Evolutionary conservation across 2,113 vertebrate genomes (phyloP).

Genomic region (Eulacestoma nigropectus): DNA sequence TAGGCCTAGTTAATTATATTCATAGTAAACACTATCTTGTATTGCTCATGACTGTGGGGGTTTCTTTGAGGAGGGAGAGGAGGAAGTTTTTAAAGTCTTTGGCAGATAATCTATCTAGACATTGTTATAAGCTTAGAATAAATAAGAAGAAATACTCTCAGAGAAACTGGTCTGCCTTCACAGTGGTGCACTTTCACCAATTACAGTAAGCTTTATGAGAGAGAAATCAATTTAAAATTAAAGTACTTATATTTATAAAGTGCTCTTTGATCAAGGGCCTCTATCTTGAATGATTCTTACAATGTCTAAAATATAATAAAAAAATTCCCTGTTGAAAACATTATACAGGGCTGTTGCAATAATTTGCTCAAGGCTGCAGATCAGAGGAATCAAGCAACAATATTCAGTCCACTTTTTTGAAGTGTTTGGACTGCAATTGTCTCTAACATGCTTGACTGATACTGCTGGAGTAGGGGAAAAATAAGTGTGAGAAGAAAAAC

Average conservation of each 20-base stretch:
- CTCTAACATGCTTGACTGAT: background rate
- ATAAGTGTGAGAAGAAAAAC: background rate
- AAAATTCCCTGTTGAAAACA: background rate
- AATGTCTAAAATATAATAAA: background rate
- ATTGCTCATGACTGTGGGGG: background rate
- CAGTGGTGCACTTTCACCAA: background rate
- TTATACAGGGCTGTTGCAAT: background rate
- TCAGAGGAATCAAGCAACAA: background rate
- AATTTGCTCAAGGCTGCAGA: constrained; percentile 3
- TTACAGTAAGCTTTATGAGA: background rate
- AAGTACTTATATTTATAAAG: background rate
- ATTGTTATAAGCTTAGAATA: background rate
- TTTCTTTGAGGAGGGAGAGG: background rate
- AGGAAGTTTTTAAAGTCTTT: background rate
- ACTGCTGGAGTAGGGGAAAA: background rate
- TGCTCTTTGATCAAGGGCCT: background rate
- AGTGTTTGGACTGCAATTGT: background rate
- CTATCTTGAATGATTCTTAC: background rate
- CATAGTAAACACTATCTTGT: background rate
- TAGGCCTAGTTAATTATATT: background rate
- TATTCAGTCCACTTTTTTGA: background rate
- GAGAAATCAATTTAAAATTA: constrained; percentile 24
- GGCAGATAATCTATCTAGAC: background rate
- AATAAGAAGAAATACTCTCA: background rate
- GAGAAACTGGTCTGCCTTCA: background rate